Evolutionary conservation across 2,888 invertebrate species (phyloP).

Genomic region (Sesia bembeciformis): DNA sequence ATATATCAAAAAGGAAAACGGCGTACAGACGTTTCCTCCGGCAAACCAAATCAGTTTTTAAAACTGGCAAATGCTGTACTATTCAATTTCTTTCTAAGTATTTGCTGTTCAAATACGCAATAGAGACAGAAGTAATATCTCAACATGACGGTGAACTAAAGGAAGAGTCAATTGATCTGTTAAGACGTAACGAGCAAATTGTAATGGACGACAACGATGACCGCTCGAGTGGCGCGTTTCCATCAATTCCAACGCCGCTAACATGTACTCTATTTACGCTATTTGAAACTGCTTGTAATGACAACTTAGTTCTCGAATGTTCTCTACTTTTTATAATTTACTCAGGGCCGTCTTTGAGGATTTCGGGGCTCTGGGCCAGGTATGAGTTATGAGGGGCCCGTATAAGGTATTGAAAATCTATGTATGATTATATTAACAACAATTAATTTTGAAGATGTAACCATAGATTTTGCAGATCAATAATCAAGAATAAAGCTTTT

Average conservation of each 20-base stretch:
- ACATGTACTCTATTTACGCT: background rate
- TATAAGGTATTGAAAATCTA: too few relatives aligned
- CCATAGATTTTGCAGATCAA: too few relatives aligned
- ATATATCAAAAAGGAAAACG: too few relatives aligned
- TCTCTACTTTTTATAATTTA: background rate
- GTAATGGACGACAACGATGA: constrained; percentile 14
- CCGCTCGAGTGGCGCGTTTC: constrained; percentile 22
- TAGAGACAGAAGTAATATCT: background rate
- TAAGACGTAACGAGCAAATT: constrained; percentile 23
- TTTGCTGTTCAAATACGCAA: background rate
- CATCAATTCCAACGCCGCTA: constrained; percentile 12
- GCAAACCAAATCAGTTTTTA: too few relatives aligned
- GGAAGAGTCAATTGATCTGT: constrained; percentile 33
- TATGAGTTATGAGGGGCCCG: too few relatives aligned
- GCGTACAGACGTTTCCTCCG: too few relatives aligned
- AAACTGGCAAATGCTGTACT: background rate
- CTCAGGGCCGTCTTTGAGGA: background rate
- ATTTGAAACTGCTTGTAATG: background rate
- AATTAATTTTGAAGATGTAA: too few relatives aligned
- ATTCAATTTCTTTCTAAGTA: background rate
- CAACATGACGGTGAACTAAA: constrained; percentile 5
- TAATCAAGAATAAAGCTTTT: too few relatives aligned
- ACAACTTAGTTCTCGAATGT: background rate
- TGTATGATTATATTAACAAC: too few relatives aligned
- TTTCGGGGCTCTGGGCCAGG: background rate